Evolutionary conservation across 2,888 invertebrate genomes (phyloP).

Genomic region (Eurytoma californica): DNA sequence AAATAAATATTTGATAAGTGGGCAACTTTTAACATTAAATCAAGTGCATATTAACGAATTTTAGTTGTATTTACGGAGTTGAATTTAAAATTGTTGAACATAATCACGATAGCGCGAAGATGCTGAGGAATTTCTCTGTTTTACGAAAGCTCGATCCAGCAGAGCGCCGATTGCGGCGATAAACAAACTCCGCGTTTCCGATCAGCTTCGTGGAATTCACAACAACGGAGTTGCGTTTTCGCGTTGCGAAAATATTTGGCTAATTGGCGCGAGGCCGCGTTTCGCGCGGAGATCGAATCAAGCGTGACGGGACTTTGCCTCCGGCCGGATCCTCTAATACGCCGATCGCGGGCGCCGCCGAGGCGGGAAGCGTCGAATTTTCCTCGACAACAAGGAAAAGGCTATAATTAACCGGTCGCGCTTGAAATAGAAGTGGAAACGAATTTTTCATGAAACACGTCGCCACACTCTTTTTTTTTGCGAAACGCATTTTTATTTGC

Average conservation of each 20-base stretch:
- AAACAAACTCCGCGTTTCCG: neutral
- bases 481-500: no score
- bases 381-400: no score
- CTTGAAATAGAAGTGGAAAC: no score
- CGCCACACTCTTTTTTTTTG: no score
- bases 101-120: neutral
- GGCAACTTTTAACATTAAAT: no score
- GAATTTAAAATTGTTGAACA: slow-evolving; percentile 29
- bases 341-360: neutral
- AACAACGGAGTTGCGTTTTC: neutral
- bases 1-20: no score
- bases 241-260: slow-evolving; percentile 44
- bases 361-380: slow-evolving; percentile 29
- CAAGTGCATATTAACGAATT: no score
- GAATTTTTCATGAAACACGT: no score
- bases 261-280: slow-evolving; percentile 47
- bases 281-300: slow-evolving; percentile 5
- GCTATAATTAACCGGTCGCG: no score
- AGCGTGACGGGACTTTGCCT: neutral
- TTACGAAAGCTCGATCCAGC: no score
- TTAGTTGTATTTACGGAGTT: no score
- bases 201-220: neutral
- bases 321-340: neutral
- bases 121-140: no score
- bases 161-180: neutral